Evolutionary conservation across 1,140 invertebrate genomes (phyloP).

Genomic region (Caenorhabditis latens): DNA sequence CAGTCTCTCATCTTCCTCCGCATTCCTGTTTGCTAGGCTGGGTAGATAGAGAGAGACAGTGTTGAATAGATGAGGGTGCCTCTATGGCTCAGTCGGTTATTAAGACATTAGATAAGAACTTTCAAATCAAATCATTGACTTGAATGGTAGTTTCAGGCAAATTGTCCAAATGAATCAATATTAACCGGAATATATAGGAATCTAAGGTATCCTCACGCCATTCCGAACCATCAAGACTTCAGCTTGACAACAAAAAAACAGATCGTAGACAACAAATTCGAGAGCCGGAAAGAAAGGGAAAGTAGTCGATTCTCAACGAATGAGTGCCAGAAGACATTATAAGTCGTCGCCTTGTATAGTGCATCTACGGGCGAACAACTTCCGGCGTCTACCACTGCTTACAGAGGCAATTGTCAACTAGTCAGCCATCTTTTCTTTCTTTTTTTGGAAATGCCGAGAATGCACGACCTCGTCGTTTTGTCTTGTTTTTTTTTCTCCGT

Average conservation of each 20-base stretch:
- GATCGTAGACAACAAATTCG: neutral
- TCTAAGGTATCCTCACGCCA: no score
- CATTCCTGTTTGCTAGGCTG: no score
- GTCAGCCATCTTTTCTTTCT: neutral
- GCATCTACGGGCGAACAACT: constrained; percentile 29
- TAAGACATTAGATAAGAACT: no score
- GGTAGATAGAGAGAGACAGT: no score
- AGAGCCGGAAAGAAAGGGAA: neutral
- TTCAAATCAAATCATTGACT: no score
- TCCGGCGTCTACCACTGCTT: constrained; percentile 44
- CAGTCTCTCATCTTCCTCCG: no score
- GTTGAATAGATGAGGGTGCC: no score
- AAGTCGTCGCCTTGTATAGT: constrained; percentile 51
- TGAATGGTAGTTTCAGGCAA: no score
- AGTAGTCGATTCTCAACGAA: neutral
- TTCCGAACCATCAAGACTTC: no score
- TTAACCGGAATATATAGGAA: no score
- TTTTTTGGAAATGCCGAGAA: constrained; percentile 51
- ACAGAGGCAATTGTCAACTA: constrained; percentile 51
- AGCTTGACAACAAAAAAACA: neutral
- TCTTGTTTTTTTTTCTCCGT: neutral
- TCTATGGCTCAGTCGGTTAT: no score
- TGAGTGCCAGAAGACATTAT: constrained; percentile 44
- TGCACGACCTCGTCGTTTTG: constrained; percentile 28
- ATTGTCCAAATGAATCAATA: no score